A percentile compares a stretch with the other conserved stretches of the same genome.
Conservation (phyloP, 2,888 invertebrate genomes). For the Eurois occulta region DNA sequence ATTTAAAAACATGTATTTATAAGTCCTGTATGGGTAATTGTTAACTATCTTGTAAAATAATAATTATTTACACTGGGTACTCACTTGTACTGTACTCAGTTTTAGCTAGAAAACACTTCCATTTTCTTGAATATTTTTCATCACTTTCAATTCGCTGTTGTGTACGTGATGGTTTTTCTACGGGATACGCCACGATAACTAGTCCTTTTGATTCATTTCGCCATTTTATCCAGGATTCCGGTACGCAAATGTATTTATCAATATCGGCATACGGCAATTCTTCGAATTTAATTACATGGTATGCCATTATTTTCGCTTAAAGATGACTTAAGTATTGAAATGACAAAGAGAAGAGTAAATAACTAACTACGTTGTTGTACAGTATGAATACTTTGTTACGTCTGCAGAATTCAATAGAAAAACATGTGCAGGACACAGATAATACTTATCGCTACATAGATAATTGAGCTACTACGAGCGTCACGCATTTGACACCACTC, state of each 20-base stretch:
- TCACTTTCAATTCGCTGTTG: neutral
- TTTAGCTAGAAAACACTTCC: neutral
- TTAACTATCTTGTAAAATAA: neutral
- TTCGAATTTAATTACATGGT: neutral
- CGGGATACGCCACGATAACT: neutral
- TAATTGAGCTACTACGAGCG: neutral
- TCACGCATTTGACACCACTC: too few relatives aligned
- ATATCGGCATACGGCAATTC: conserved; percentile 1
- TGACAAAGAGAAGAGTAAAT: neutral
- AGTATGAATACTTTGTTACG: neutral
- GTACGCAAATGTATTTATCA: neutral
- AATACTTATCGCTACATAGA: neutral
- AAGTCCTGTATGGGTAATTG: neutral
- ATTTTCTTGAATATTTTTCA: neutral
- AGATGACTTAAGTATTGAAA: neutral
- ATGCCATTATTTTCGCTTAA: neutral
- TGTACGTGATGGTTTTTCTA: neutral
- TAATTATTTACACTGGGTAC: neutral
- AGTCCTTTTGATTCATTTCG: neutral
- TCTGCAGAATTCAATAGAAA: neutral
- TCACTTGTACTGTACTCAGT: neutral
- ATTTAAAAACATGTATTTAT: neutral
- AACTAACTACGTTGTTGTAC: neutral
- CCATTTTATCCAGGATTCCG: conserved; percentile 2
- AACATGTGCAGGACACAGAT: neutral